Evolutionary conservation across 2,113 vertebrate genomes (phyloP).

Genomic region (Chaetorhynchus papuensis): DNA sequence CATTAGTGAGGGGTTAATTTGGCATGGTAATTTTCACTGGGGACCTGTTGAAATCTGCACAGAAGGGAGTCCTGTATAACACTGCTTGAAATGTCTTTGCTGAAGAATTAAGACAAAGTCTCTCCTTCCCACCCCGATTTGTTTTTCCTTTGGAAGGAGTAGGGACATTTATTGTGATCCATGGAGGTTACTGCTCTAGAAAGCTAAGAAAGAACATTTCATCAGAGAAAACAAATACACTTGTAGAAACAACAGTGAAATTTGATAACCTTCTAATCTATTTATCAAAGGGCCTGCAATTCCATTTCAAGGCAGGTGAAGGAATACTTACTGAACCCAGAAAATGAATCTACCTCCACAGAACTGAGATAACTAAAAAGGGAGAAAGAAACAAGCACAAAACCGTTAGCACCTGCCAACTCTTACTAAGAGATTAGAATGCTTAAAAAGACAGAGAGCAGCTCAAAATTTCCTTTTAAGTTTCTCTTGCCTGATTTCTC

Average conservation of each 20-base stretch:
- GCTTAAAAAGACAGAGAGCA: slow-evolving; percentile 15
- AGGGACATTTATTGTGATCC: neutral
- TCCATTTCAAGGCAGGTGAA: slow-evolving; percentile 7
- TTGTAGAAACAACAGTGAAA: neutral
- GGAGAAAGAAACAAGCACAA: neutral
- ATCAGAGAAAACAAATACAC: slow-evolving; percentile 10
- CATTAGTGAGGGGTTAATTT: neutral
- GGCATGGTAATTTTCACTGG: neutral
- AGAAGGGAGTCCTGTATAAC: neutral
- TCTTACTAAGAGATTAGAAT: slow-evolving; percentile 51
- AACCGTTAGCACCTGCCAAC: slow-evolving; percentile 12
- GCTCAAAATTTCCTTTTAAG: slow-evolving; percentile 50
- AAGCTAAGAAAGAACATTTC: neutral
- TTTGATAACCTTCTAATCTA: slow-evolving; percentile 47
- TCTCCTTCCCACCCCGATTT: neutral
- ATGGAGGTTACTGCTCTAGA: neutral
- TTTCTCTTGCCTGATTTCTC: slow-evolving; percentile 31
- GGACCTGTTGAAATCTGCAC: neutral
- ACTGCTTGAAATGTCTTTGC: neutral
- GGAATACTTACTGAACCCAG: neutral
- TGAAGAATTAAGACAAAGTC: neutral
- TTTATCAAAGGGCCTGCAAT: neutral
- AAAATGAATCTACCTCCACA: slow-evolving; percentile 21
- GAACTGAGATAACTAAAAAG: neutral
- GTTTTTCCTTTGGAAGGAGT: neutral